phyloP scores from a whole-genome alignment of 2,797 vertebrate species.

The Galago senegalensis region DNA sequence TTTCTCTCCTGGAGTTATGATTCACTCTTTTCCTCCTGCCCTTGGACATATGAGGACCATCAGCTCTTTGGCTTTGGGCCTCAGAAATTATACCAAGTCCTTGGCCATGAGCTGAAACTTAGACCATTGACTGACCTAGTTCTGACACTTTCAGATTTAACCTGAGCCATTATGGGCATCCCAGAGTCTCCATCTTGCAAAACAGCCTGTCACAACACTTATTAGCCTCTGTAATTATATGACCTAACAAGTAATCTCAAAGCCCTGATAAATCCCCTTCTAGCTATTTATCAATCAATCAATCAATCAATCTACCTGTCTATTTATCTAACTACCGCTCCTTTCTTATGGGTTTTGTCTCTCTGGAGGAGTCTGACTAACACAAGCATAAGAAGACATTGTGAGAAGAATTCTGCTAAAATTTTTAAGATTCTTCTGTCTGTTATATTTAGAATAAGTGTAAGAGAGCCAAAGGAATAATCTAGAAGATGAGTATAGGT shows the following conservation, averaged over 20 bases:
- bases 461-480: background rate
- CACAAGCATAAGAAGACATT: background rate
- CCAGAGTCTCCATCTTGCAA: background rate
- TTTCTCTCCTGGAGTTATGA: background rate
- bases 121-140: background rate
- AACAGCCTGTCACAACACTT: background rate
- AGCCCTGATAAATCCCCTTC: background rate
- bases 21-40: background rate
- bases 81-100: background rate
- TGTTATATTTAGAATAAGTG: background rate
- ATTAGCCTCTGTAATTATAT: background rate
- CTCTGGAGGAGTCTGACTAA: background rate
- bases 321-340: background rate
- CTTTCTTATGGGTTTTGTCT: background rate
- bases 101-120: background rate
- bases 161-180: background rate
- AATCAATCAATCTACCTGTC: background rate
- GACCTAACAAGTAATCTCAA: background rate
- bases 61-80: background rate
- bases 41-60: background rate
- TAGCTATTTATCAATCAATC: background rate
- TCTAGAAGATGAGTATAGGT: accelerated
- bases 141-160: background rate
- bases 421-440: background rate
- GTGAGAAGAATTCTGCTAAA: background rate